phyloP scores from a whole-genome alignment of 2,113 vertebrate genomes.

The Mirza zaza region DNA sequence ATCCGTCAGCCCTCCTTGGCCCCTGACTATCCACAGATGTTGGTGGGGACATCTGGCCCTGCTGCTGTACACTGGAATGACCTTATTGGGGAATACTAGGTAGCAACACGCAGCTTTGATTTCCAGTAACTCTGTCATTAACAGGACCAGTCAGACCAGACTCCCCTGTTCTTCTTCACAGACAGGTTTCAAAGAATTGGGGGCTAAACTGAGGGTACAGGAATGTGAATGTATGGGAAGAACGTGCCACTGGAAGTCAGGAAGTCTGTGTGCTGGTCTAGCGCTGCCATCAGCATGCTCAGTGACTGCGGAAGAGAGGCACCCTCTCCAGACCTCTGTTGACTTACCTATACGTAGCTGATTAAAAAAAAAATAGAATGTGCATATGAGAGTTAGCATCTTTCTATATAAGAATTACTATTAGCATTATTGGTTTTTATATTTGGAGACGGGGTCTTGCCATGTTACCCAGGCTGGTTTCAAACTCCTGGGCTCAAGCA shows the following conservation, averaged over 20 bases:
- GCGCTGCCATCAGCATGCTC: neutral
- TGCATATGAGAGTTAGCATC: neutral
- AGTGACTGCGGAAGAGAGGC: neutral
- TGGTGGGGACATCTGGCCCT: neutral
- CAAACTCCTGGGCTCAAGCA: too few relatives aligned
- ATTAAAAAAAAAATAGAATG: neutral
- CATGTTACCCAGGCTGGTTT: too few relatives aligned
- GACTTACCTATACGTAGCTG: neutral
- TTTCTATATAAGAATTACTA: neutral
- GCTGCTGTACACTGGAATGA: neutral
- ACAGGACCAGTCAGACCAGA: neutral
- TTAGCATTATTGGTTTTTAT: neutral
- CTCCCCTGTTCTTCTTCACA: neutral
- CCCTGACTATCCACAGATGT: neutral
- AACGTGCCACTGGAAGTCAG: neutral
- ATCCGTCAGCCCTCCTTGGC: neutral
- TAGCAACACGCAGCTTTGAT: neutral
- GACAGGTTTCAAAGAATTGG: neutral
- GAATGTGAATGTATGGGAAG: fast-evolving
- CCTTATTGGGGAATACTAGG: neutral
- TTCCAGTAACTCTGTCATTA: neutral
- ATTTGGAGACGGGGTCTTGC: too few relatives aligned
- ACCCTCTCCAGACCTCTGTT: neutral
- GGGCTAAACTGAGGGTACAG: neutral
- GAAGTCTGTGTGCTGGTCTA: neutral